phyloP scores from a whole-genome alignment of 2,113 vertebrate genomes.

The Ranitomeya variabilis region DNA sequence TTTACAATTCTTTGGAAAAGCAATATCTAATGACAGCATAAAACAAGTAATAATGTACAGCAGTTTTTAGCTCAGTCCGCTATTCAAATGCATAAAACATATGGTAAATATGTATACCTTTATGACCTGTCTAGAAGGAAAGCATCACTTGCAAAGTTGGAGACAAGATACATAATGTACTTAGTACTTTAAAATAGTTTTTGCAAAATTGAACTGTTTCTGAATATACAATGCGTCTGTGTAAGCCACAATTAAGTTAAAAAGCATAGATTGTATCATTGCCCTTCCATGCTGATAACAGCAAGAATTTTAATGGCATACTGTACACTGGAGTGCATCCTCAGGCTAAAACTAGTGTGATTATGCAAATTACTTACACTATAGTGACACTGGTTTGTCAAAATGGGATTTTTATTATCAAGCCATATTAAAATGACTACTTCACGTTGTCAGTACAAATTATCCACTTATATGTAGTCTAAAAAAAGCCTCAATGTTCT shows the following conservation, averaged over 20 bases:
- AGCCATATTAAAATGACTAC: conserved; percentile 27
- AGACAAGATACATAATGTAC: background rate
- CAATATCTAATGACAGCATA: conserved; percentile 8
- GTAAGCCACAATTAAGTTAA: conserved; percentile 25
- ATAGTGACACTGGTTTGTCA: conserved; percentile 40
- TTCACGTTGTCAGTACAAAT: conserved; percentile 12
- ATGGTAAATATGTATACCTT: background rate
- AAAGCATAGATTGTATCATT: conserved; percentile 40
- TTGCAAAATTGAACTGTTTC: conserved; percentile 8
- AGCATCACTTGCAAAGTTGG: background rate
- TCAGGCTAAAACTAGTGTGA: conserved; percentile 45
- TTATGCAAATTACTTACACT: conserved; percentile 47
- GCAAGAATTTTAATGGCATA: conserved; percentile 47
- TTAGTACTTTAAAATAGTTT: background rate
- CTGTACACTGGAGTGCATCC: conserved; percentile 43
- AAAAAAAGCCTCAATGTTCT: background rate
- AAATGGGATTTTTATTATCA: conserved; percentile 35
- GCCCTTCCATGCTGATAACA: conserved; percentile 47
- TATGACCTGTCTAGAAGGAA: background rate
- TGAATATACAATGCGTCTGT: conserved; percentile 2
- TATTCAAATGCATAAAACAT: background rate
- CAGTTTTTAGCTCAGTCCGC: background rate
- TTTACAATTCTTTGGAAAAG: background rate
- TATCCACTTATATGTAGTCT: background rate
- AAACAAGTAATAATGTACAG: background rate